Conservation (phyloP, 2,113 vertebrate species). For the Natator depressus region DNA sequence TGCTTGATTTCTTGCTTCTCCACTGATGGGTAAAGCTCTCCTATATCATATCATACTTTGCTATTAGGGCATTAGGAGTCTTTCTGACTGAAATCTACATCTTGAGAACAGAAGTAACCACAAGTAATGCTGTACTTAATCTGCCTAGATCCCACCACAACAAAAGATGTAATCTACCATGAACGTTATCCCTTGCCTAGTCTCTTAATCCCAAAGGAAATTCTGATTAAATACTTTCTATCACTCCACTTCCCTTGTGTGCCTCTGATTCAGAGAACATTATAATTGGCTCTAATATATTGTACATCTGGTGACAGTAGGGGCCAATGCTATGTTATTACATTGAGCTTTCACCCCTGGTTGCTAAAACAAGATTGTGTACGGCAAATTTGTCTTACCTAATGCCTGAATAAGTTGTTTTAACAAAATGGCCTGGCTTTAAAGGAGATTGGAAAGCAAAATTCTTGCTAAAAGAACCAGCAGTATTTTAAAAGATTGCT, state of each 20-base stretch:
- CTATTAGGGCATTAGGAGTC: not conserved
- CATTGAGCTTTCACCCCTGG: not conserved
- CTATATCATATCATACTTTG: not conserved
- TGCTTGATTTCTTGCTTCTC: not conserved
- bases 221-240: not conserved
- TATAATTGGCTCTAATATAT: not conserved
- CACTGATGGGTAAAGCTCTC: rapidly evolving
- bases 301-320: not conserved
- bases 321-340: rapidly evolving
- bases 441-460: not conserved
- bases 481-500: not conserved
- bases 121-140: constrained; percentile 36
- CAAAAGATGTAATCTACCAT: constrained; percentile 28
- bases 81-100: constrained; percentile 25
- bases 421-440: not conserved
- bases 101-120: constrained; percentile 37
- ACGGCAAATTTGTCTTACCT: not conserved
- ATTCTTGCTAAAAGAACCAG: rapidly evolving
- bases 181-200: not conserved
- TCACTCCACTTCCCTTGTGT: not conserved
- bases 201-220: not conserved
- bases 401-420: rapidly evolving
- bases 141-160: not conserved
- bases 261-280: not conserved
- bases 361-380: not conserved